Evolutionary conservation across 1,140 invertebrate species (phyloP), one percentile per base, ranked within the genome.

Genomic region (Proctacanthus coquilletti): DNA sequence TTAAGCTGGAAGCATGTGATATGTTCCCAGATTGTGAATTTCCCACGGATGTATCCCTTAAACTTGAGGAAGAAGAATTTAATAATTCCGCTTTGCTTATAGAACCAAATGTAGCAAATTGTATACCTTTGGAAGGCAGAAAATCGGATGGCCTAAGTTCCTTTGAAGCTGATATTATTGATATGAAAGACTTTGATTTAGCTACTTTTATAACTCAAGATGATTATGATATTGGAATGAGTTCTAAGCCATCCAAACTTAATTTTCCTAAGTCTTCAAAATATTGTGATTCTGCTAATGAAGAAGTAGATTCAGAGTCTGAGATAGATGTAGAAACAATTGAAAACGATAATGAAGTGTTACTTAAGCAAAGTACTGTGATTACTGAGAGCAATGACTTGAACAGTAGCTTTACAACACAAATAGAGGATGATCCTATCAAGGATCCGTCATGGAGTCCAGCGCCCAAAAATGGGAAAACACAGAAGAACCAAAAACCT

Each of bases 141-240:
- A n/a, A n/a, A n/a, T n/a, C n/a, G n/a, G n/a, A n/a, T n/a, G n/a
- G n/a, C n/a, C n/a, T n/a, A n/a, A n/a, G n/a, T n/a, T n/a, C n/a
- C n/a, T n/a, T n/a, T n/a, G n/a, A n/a, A n/a, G n/a, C n/a, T n/a
- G n/a, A n/a, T n/a, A n/a, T n/a, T n/a, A 49, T 57, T n/a, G 55
- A 58, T 39, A 47, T 46, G 0, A 56, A 51, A 40, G 50, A 52
- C 35, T 58, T 58, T 40, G 55, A 58, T 45, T 44, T 58, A 36
- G 55, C 55, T 15, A 54, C 56, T 15, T 58, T 57, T 21, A 58
- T 58, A 31, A 58, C 55, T 9, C 53, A 58, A 45, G 55, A 58
- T 42, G 50, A 58, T 38, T 52, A 56, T 13, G 23, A 27, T 37
- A 36, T 44, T 6, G n/a, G n/a, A n/a, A n/a, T n/a, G n/a, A n/a